These are phyloP conservation scores for Charaxes varanes DNA, from an alignment of 1,140 invertebrate genomes.

Conservation along the genomic window DNA sequence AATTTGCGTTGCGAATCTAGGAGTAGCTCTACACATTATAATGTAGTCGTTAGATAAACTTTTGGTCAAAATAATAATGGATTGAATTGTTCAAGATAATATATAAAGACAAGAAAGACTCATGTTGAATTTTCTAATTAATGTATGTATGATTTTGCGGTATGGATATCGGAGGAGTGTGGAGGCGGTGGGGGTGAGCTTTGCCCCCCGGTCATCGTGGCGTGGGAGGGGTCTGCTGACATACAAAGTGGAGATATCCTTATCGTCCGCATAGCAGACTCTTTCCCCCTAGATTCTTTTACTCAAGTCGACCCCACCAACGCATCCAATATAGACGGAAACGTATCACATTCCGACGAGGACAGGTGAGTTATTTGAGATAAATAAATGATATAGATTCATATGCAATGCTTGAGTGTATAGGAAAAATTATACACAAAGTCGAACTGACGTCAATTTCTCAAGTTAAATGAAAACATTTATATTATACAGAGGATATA, in stretches of 20 bases:
- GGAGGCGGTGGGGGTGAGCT: conserved; percentile 55
- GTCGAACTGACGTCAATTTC: no score
- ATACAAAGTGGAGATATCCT: conserved; percentile 81
- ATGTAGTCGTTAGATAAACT: no score
- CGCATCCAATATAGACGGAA: conserved; percentile 34
- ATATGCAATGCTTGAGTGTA: no score
- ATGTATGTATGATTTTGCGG: conserved; percentile 43
- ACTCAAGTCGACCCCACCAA: conserved; percentile 39
- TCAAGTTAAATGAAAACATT: no score
- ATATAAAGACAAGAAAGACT: no score
- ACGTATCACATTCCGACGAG: conserved; percentile 32
- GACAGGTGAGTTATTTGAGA: conserved; percentile 36
- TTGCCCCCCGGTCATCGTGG: conserved; percentile 74
- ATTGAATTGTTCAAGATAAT: no score
- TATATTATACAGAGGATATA: conserved; percentile 3
- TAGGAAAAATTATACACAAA: no score
- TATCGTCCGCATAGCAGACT: conserved; percentile 80
- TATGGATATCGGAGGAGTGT: conserved; percentile 74
- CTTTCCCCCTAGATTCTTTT: conserved; percentile 62
- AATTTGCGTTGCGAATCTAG: no score
- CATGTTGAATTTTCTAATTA: conserved; percentile 12
- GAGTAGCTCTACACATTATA: no score
- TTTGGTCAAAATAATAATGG: no score
- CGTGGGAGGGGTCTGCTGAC: conserved; percentile 77
- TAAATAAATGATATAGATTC: conserved; percentile 7